A percentile compares a stretch with the other conserved stretches of the same genome.
Evolutionary conservation across 2,113 vertebrate genomes (phyloP).

Genomic region (Pelecanus crispus): DNA sequence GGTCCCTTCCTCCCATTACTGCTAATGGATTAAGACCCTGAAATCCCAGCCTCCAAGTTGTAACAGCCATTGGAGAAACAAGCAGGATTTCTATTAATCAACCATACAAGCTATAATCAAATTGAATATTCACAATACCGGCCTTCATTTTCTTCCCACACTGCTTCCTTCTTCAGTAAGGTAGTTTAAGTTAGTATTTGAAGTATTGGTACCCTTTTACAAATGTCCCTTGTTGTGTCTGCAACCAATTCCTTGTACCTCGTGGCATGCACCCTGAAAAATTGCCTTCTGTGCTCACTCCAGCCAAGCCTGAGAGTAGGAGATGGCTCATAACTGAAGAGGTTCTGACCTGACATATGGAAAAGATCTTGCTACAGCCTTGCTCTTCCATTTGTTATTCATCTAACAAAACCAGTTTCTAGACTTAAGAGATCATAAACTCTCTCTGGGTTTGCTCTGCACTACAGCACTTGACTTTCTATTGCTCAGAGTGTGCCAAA

Average conservation of each 20-base stretch:
- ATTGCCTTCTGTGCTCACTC: background rate
- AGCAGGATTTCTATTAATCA: background rate
- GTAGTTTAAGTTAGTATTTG: background rate
- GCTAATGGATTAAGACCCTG: background rate
- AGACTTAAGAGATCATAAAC: background rate
- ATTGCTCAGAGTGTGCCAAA: background rate
- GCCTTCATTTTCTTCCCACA: background rate
- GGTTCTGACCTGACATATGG: background rate
- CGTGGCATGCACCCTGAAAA: background rate
- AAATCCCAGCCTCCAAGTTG: background rate
- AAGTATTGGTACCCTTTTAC: background rate
- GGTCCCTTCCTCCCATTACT: background rate
- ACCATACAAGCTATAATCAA: background rate
- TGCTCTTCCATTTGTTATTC: background rate
- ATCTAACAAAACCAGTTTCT: background rate
- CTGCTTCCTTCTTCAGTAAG: background rate
- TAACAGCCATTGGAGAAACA: background rate
- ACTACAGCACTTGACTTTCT: background rate
- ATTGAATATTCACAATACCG: background rate
- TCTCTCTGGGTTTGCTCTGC: background rate
- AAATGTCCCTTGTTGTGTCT: background rate
- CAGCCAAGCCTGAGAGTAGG: background rate
- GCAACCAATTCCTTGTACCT: background rate
- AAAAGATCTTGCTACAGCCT: background rate
- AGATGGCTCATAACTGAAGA: background rate